These are phyloP conservation scores for Coregonus suidteri DNA, from an alignment of 2,797 vertebrate species.

Conservation along the genomic window DNA sequence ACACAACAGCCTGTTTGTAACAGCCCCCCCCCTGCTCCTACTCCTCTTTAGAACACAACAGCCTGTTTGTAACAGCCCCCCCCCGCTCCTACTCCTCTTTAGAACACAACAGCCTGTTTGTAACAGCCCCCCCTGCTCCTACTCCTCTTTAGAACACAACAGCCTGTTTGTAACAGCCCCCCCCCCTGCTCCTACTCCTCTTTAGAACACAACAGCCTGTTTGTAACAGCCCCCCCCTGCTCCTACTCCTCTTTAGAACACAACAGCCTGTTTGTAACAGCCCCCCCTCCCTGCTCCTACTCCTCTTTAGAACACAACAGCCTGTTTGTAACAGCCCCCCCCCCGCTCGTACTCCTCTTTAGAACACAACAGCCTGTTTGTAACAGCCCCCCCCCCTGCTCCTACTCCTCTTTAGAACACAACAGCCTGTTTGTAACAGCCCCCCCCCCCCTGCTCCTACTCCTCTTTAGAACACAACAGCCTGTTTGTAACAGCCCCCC, in stretches of 20 bases:
- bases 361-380: slow-evolving; percentile 33
- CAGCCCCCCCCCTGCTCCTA: not conserved
- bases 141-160: slow-evolving; percentile 34
- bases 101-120: slow-evolving; percentile 33
- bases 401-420: slow-evolving; percentile 24
- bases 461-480: slow-evolving; percentile 37
- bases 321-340: not conserved
- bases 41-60: slow-evolving; percentile 37
- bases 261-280: slow-evolving; percentile 27
- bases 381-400: not conserved
- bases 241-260: slow-evolving; percentile 22
- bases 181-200: slow-evolving; percentile 16
- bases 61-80: not conserved
- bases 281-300: slow-evolving; percentile 8
- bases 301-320: slow-evolving; percentile 37
- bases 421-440: slow-evolving; percentile 26
- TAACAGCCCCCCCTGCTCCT: not conserved
- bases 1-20: slow-evolving; percentile 30
- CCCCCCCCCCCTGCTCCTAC: not conserved
- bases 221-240: not conserved
- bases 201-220: slow-evolving; percentile 33
- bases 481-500: not conserved
- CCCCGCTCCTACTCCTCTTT: slow-evolving; percentile 16
- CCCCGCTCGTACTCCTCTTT: slow-evolving; percentile 16
- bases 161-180: slow-evolving; percentile 1